A percentile compares a stretch with the other conserved stretches of the same genome.
Conservation (phyloP, 2,888 invertebrate species). For the Cordilura impudica region DNA sequence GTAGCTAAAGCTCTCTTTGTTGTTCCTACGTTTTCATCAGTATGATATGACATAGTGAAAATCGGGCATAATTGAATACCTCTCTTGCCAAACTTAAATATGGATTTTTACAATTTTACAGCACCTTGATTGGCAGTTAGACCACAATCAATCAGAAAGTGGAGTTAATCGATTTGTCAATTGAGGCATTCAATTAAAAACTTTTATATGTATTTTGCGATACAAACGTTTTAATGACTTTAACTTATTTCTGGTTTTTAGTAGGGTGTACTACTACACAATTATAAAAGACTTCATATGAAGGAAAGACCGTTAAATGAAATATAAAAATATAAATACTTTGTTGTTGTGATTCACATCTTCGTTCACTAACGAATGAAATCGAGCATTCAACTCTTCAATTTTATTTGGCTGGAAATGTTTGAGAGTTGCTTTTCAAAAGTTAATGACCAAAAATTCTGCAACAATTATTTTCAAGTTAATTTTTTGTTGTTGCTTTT, state of each 20-base stretch:
- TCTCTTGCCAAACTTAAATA: no score
- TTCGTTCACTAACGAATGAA: slow-evolving; percentile 51
- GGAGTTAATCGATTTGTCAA: no score
- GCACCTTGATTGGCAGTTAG: no score
- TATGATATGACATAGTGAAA: no score
- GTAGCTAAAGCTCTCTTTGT: no score
- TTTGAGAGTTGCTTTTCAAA: slow-evolving; percentile 44
- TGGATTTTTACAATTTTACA: no score
- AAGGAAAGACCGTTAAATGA: slow-evolving; percentile 62
- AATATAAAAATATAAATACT: slow-evolving; percentile 43
- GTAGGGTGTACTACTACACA: not conserved
- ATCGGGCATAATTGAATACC: no score
- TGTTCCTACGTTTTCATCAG: no score
- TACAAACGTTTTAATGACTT: not conserved
- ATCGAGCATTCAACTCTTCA: slow-evolving; percentile 59
- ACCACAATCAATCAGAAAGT: no score
- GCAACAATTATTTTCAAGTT: slow-evolving; percentile 63
- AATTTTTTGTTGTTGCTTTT: slow-evolving; percentile 28
- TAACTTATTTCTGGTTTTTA: not conserved
- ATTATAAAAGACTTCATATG: slow-evolving; percentile 51
- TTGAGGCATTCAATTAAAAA: no score
- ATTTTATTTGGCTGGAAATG: slow-evolving; percentile 36
- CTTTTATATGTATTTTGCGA: no score
- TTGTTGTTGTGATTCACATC: slow-evolving; percentile 52
- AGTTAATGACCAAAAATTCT: slow-evolving; percentile 57